Base-by-base conservation (phyloP, 2,888 invertebrate genomes). In the Galeruca laticollis region DNA sequence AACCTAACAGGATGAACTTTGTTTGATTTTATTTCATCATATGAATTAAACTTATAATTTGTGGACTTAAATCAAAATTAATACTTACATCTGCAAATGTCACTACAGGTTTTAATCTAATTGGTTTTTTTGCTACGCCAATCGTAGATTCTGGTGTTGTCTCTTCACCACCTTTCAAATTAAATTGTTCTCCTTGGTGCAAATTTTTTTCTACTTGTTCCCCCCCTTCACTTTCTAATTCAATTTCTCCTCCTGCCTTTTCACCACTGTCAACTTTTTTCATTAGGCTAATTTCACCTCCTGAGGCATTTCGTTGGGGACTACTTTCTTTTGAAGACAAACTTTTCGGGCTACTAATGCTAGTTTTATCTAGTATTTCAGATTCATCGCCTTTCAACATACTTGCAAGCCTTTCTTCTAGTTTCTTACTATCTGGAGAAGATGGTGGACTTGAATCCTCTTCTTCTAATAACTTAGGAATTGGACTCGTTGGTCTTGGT, bases 41-140 rank as follows among this genome's bases (percentile, higher is more conserved):
- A n/a, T n/a, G n/a, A n/a, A n/a, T n/a, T n/a, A 11, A 56, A n/a
- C 10, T 57, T 10, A 13, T 2, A 31, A n/a, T 6, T 6, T 6
- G 4, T 1, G 26, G 3, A 6, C 3, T 8, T 15, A 35, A 35
- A 10, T 1, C 2, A 4, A 13, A n/a, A 31, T n/a, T 10, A 26
- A 18, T 11, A 66, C 68, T 64, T 52, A 69, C 69, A 51, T 69
- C 63, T 43, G 52, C 63, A 56, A 69, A 64, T 20, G 69, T 35
- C 5, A 60, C 35, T 47, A 43, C 54, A 13, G 59, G 67, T 54
- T 67, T 63, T 13, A 54, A 21, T 57, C 20, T 18, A 20, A n/a
- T 13, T 13, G 40, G n/a, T n/a, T n/a, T 40, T n/a, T 13, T 18
- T 49, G 26, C 47, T 18, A 18, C 2, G 2, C 8, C 47, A 47